Conservation (phyloP, 2,888 invertebrate genomes). For the Metellina segmentata region DNA sequence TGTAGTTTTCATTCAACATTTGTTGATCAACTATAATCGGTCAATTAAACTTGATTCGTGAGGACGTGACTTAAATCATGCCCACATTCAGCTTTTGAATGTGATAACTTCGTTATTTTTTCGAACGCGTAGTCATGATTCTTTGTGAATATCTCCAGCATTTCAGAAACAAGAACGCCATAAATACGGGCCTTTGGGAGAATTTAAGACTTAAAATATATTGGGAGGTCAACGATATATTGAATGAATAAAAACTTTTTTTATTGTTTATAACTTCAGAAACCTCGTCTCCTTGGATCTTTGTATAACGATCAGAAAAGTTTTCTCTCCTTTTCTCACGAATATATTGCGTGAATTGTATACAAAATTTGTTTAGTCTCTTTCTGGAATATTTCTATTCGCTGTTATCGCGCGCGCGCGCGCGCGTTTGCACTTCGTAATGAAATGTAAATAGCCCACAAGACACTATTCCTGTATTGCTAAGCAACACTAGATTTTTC, state of each 20-base stretch:
- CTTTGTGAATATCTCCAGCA: background rate
- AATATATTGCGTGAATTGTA: background rate
- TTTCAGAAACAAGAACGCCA: background rate
- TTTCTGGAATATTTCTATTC: background rate
- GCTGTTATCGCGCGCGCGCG: too few relatives aligned
- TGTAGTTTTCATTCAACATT: too few relatives aligned
- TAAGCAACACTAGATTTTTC: background rate
- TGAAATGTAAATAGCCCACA: background rate
- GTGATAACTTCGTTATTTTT: too few relatives aligned
- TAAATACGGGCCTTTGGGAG: background rate
- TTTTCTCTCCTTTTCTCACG: background rate
- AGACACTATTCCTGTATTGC: background rate
- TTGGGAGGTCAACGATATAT: background rate
- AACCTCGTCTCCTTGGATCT: background rate
- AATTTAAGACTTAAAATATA: background rate
- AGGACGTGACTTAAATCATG: too few relatives aligned
- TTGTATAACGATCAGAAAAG: background rate
- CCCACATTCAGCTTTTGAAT: too few relatives aligned
- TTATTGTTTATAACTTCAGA: background rate
- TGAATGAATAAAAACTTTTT: background rate
- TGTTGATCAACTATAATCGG: too few relatives aligned
- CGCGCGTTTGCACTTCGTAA: background rate
- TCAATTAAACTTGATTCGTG: too few relatives aligned
- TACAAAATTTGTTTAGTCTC: background rate
- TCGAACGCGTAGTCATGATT: too few relatives aligned